Percentiles rank a stretch among this genome's conserved stretches.
Evolutionary conservation across 2,888 invertebrate genomes (phyloP).

Genomic region (Dione vanillae): DNA sequence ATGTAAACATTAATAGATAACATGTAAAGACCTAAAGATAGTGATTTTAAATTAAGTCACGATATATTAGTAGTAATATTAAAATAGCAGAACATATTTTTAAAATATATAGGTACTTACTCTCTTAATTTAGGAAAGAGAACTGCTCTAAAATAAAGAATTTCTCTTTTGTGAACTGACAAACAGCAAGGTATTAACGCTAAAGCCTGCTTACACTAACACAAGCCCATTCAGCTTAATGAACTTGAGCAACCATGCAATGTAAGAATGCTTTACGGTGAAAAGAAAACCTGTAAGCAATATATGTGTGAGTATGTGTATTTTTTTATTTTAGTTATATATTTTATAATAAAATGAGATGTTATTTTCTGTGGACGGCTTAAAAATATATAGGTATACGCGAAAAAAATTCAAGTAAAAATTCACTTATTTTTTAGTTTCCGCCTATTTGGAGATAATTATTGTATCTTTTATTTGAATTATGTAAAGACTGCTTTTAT

Average conservation of each 20-base stretch:
- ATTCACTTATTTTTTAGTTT: no score
- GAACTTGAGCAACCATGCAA: slow-evolving; percentile 18
- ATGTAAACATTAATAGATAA: no score
- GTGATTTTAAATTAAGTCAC: no score
- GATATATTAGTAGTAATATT: no score
- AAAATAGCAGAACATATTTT: neutral
- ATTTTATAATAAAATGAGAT: neutral
- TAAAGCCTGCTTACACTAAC: slow-evolving; percentile 13
- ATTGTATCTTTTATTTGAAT: no score
- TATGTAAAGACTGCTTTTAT: no score
- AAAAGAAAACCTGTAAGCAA: slow-evolving; percentile 3
- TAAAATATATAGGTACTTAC: no score
- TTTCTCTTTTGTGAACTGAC: neutral
- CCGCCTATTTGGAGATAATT: no score
- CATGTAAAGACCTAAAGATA: no score
- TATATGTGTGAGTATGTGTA: slow-evolving; percentile 1
- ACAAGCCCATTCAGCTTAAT: slow-evolving; percentile 17
- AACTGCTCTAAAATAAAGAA: neutral
- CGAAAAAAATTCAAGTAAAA: no score
- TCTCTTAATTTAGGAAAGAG: neutral
- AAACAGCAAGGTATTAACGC: slow-evolving; percentile 10
- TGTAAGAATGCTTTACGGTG: slow-evolving; percentile 12
- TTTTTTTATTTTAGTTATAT: neutral
- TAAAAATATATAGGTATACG: no score
- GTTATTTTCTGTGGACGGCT: no score